Evolutionary conservation across 2,797 vertebrate species (phyloP).

Genomic region (Mormyrus hasselquistii): DNA sequence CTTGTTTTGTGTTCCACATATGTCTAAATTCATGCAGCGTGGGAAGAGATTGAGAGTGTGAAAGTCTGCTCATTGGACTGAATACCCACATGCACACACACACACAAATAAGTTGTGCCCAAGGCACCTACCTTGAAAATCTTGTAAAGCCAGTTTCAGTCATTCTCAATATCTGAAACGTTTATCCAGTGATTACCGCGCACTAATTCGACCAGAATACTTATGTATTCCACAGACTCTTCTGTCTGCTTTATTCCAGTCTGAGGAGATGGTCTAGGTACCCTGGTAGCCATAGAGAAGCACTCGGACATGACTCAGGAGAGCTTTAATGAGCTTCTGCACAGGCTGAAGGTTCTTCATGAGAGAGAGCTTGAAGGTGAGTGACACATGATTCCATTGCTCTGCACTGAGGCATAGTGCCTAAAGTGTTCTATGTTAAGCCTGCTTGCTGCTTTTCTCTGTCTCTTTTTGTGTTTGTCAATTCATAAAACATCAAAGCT

Average conservation of each 20-base stretch:
- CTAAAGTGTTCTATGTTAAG: background rate
- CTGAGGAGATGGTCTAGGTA: background rate
- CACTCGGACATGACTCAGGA: constrained; percentile 55
- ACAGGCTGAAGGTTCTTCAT: constrained; percentile 77
- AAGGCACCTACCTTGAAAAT: constrained; percentile 34
- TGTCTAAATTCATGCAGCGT: background rate
- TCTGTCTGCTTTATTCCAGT: background rate
- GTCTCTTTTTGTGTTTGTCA: background rate
- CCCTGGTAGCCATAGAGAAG: background rate
- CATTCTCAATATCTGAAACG: constrained; percentile 41
- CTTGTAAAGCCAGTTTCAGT: constrained; percentile 48
- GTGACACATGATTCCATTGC: constrained; percentile 11
- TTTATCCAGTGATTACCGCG: background rate
- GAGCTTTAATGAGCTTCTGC: constrained; percentile 72
- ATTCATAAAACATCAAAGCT: background rate
- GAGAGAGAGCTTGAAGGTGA: constrained; percentile 76
- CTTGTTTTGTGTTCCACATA: background rate
- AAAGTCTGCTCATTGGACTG: background rate
- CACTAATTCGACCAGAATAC: background rate
- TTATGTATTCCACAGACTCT: background rate
- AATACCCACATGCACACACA: background rate
- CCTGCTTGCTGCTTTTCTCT: background rate
- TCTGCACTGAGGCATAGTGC: background rate
- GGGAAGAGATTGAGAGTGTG: background rate
- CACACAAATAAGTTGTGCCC: constrained; percentile 36